A percentile compares a stretch with the other conserved stretches of the same genome.
Conservation (phyloP, 2,797 vertebrate genomes). For the Amphiprion clarkii region DNA sequence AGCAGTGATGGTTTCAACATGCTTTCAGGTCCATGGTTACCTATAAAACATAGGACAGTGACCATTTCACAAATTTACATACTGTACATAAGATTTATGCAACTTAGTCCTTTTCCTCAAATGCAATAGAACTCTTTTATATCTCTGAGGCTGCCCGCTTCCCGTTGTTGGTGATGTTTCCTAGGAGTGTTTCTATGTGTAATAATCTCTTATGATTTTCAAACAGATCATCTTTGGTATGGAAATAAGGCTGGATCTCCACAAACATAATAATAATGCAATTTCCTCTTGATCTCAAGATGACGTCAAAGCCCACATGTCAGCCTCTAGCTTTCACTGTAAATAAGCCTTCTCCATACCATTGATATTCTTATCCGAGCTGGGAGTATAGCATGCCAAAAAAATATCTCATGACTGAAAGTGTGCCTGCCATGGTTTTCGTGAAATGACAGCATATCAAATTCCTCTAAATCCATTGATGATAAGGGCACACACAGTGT, state of each 20-base stretch:
- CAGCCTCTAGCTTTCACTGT: constrained; percentile 58
- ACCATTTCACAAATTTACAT: constrained; percentile 85
- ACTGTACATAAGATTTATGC: constrained; percentile 85
- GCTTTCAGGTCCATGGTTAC: constrained; percentile 85
- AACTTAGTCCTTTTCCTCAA: constrained; percentile 70
- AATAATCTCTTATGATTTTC: constrained; percentile 78
- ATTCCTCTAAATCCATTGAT: constrained; percentile 69
- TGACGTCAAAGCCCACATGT: constrained; percentile 65
- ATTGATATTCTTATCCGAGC: constrained; percentile 62
- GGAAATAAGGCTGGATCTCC: constrained; percentile 83
- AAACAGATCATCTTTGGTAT: constrained; percentile 86
- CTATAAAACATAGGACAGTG: constrained; percentile 83
- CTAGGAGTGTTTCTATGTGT: constrained; percentile 71
- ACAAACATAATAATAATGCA: constrained; percentile 59
- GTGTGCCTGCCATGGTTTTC: constrained; percentile 68
- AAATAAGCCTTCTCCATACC: constrained; percentile 82
- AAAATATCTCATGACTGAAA: constrained; percentile 61
- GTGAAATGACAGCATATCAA: constrained; percentile 69
- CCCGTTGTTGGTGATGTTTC: constrained; percentile 58
- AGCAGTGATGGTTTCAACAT: constrained; percentile 87
- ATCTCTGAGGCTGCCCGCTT: constrained; percentile 73
- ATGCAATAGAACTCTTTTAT: constrained; percentile 79
- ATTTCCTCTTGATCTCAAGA: constrained; percentile 72
- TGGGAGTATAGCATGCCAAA: constrained; percentile 69
- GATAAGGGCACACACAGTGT: constrained; percentile 74